Evolutionary conservation across 2,797 vertebrate species (phyloP), one percentile per base, ranked within the genome.

Genomic region (Synanceia verrucosa): DNA sequence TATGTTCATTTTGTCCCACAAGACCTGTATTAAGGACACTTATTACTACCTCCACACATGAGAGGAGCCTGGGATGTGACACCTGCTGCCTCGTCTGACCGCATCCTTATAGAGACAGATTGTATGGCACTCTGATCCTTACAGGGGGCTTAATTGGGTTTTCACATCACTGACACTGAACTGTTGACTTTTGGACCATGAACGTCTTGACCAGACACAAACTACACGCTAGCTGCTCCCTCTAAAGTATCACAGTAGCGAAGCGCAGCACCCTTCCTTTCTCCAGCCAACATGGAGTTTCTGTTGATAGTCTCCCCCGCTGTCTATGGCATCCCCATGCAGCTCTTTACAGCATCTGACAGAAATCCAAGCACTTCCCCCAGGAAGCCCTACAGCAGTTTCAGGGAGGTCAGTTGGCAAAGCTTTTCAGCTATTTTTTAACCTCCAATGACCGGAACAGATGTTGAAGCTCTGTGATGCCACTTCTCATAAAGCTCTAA

Each of bases 131-230:
- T 48, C 33, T 51, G 24, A 28, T 34, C 13, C 29, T 31, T 58
- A 50, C n/a, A 31, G 19, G 48, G 14, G 28, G 23, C 51, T 79
- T 69, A 76, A 76, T 47, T 76, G 57, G 16, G 65, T 75, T 82
- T 79, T 78, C 53, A 77, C 70, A 67, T 73, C 71, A 60, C 46
- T 79, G 53, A 70, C 39, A 65, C 57, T 61, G 48, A 44, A 52
- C 39, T 61, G 52, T 53, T 61, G 51, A 60, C 67, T 72, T 47
- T 52, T 9, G 8, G 79, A 76, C 37, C 9, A 2, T 70, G 28
- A 73, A 57, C 37, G 43, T 74, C 62, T 64, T 46, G 31, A 39
- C 50, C 18, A 56, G 34, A 83, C 46, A 78, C 39, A 71, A 73
- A 61, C 33, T 21, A 39, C 43, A 77, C 70, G 55, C 60, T 56